Conservation (phyloP, 2,888 invertebrate species). For the Sinotaia quadrata region DNA sequence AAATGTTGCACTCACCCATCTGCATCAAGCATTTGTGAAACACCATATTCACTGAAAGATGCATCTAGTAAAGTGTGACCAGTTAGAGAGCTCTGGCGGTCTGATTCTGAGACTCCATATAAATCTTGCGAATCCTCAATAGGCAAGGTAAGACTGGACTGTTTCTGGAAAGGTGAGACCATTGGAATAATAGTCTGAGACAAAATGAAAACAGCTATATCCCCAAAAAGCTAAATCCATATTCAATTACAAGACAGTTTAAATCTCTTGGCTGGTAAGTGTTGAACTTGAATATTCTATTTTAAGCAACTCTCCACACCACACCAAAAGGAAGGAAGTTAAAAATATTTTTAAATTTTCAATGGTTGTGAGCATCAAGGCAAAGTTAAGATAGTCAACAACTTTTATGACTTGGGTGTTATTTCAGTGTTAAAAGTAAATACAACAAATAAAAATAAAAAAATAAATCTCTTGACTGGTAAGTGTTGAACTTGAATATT, state of each 20-base stretch:
- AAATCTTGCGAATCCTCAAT: conserved; percentile 60
- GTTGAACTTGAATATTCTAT: background rate
- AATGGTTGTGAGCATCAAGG: no score
- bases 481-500: background rate
- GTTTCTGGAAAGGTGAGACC: no score
- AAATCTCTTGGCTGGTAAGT: background rate
- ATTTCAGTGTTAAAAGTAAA: no score
- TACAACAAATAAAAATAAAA: no score
- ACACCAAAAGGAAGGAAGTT: background rate
- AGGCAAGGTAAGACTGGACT: conserved; percentile 42
- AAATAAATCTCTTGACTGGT: no score
- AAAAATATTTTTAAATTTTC: no score
- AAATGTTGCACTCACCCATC: conserved; percentile 62
- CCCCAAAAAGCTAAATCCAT: no score
- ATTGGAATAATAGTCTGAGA: no score
- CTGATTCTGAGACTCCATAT: conserved; percentile 40
- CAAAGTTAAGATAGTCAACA: background rate
- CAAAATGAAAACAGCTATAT: no score
- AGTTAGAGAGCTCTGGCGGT: conserved; percentile 23
- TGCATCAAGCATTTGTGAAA: conserved; percentile 61
- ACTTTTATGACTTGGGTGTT: no score
- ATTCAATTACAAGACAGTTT: no score
- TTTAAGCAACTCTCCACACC: background rate
- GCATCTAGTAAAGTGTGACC: conserved; percentile 7
- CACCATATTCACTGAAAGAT: conserved; percentile 1